Base-by-base conservation (phyloP, 2,888 invertebrate species). In the Pherbina coryleti region DNA sequence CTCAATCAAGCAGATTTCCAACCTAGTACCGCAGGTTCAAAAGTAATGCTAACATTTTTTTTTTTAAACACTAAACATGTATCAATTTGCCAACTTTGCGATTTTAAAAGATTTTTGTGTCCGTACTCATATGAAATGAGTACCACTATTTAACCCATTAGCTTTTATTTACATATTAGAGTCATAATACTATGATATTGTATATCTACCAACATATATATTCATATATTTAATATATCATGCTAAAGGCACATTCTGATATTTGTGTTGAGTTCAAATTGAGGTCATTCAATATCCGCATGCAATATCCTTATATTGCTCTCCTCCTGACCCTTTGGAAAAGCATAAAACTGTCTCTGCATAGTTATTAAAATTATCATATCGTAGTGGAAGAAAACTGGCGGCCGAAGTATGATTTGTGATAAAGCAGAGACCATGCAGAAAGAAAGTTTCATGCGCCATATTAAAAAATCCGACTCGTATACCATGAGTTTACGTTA, bases 341-440 rank as follows among this genome's bases (percentile, higher is more conserved):
- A 51, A 31, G 49, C 74, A 66, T 53, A 51, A 49, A 53, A 53
- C 51, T 75, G 66, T 66, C 74, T 75, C 74, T 53, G 74, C 74
- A 44, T 28, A 75, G 66, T 76, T 62, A 76, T 70, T 76, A 76
- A 76, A 76, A 57, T 69, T 60, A 69, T 70, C 70, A 51, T 49
- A 28, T 44, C 19, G 25, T n/a, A 44, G 44, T 34, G 62, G 25
- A 55, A 51, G 51, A 28, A 69, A 55, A 44, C 62, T 22, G 11
- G 60, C 53, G 66, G 11, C 60, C 76, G 60, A 70, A 31, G 69
- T 57, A 70, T 70, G 76, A 76, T 76, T 70, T 76, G 76, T 70
- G 76, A 76, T 76, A 76, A 60, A 31, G 60, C 76, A 76, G 49
- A 51, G 60, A 28, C 34, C 51, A n/a, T 11, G 64, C 4, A 22